Percentiles rank a stretch among this genome's conserved stretches.
Conservation (phyloP, 2,113 vertebrate genomes). For the Nannobrachium achirus region DNA sequence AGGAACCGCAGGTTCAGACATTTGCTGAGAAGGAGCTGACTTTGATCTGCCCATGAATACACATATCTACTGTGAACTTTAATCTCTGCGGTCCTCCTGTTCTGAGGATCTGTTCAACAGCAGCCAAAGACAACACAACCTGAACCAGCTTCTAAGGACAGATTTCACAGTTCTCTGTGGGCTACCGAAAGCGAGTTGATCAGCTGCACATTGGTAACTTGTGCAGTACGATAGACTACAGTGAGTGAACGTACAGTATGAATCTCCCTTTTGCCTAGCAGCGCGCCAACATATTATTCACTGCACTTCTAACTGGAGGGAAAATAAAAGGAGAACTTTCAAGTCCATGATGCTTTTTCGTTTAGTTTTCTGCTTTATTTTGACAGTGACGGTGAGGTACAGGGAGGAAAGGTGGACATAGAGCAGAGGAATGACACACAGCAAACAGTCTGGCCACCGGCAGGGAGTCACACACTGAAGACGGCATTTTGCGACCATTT, state of each 20-base stretch:
- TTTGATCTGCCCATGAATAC: conserved; percentile 66
- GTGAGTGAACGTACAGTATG: too few species aligned
- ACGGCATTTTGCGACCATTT: too few species aligned
- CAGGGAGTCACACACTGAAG: too few species aligned
- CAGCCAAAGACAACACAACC: conserved; percentile 21
- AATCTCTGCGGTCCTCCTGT: conserved; percentile 42
- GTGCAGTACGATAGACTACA: too few species aligned
- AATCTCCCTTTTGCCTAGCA: not conserved
- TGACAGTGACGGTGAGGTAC: too few species aligned
- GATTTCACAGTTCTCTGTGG: conserved; percentile 10
- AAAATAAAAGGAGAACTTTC: conserved; percentile 14
- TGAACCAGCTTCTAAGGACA: conserved; percentile 36
- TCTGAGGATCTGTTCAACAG: conserved; percentile 37
- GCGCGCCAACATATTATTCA: conserved; percentile 1
- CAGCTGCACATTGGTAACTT: too few species aligned
- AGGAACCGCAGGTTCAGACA: too few species aligned
- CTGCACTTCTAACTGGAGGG: conserved; percentile 16
- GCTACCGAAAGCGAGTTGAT: conserved; percentile 12
- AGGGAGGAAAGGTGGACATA: too few species aligned
- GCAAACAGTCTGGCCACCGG: too few species aligned
- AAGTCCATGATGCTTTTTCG: conserved; percentile 1
- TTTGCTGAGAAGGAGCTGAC: conserved; percentile 29
- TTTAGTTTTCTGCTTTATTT: too few species aligned
- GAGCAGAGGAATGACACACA: too few species aligned
- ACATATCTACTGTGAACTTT: conserved; percentile 54